These are phyloP conservation scores for Drosophila mulleri DNA, from an alignment of 2,888 invertebrate species.

Conservation along the genomic window DNA sequence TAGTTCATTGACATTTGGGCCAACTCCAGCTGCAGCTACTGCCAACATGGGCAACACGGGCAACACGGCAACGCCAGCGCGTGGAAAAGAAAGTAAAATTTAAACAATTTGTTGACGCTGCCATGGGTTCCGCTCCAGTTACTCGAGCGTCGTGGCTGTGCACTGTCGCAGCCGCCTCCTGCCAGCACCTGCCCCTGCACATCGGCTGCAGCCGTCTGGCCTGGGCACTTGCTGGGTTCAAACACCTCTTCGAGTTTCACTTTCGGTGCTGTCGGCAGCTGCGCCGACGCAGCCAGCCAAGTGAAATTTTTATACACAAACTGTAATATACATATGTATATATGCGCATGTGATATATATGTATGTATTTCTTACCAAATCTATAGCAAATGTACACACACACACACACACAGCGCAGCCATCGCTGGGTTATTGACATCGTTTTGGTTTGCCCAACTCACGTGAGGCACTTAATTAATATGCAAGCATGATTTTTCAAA, in stretches of 20 bases:
- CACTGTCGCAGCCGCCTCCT: background rate
- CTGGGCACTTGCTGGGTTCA: conserved; percentile 58
- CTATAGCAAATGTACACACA: conserved; percentile 11
- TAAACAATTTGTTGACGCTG: conserved; percentile 37
- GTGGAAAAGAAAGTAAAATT: conserved; percentile 78
- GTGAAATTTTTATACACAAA: conserved; percentile 55
- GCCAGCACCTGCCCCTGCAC: conserved; percentile 8
- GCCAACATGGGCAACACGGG: background rate
- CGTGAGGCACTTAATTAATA: conserved; percentile 54
- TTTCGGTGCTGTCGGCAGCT: conserved; percentile 74
- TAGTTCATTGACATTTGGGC: conserved; percentile 71
- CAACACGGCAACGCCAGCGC: conserved; percentile 33
- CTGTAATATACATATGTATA: background rate
- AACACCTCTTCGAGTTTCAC: conserved; percentile 75
- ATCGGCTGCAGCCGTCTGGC: conserved; percentile 8
- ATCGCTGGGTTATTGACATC: conserved; percentile 53
- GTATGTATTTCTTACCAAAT: background rate
- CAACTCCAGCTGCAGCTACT: conserved; percentile 8
- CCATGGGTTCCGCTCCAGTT: conserved; percentile 77
- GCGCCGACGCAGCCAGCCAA: conserved; percentile 64
- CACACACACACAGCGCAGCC: background rate
- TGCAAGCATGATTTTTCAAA: conserved; percentile 13
- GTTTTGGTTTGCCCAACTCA: conserved; percentile 51
- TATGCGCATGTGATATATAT: background rate
- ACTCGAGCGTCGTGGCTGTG: conserved; percentile 32